Evolutionary conservation across 2,113 vertebrate species (phyloP), one percentile per base, ranked within the genome.

Genomic region (Python bivittatus): DNA sequence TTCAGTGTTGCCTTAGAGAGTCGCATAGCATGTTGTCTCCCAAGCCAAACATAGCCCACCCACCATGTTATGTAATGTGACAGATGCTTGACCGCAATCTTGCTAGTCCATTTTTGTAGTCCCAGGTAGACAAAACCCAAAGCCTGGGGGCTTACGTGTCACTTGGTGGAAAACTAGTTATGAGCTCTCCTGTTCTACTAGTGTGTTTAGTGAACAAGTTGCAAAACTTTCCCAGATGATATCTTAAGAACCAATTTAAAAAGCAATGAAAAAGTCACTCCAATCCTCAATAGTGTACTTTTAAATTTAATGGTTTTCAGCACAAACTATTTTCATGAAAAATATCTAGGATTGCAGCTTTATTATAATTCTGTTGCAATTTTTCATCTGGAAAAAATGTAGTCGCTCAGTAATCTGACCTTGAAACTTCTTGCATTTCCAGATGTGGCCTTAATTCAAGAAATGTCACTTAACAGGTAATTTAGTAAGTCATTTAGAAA

Each of bases 1-100:
- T 61, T 84, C n/a, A 54, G 22, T 10, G 17, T 84, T 89, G 91
- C 91, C 91, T 92, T 84, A 85, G 87, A 64, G 88, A 58, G n/a
- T 79, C 85, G 57, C 4, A 33, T 33, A 68, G 8, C 17, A 4
- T 58, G n/a, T 89, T 44, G 6, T 58, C 25, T 29, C 20, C 79
- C 57, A 85, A 53, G n/a, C 23, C 29, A 89, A 64, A 61, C 48
- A 64, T 52, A 54, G 23, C 23, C 22, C 44, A 84, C 84, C 8
- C 33, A 92, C 38, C 53, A 44, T 8, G 27, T 79, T 48, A 8
- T 56, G 25, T 42, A 33, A 84, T 25, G 29, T 83, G 60, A 29
- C 56, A 89, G 25, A 23, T n/a, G 61, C 54, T 87, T 25, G 6
- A 48, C 33, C 57, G 10, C 38, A 6, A 1, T n/a, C 27, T 17